Evolutionary conservation across 2,888 invertebrate genomes (phyloP).

Genomic region (Mimas tiliae): DNA sequence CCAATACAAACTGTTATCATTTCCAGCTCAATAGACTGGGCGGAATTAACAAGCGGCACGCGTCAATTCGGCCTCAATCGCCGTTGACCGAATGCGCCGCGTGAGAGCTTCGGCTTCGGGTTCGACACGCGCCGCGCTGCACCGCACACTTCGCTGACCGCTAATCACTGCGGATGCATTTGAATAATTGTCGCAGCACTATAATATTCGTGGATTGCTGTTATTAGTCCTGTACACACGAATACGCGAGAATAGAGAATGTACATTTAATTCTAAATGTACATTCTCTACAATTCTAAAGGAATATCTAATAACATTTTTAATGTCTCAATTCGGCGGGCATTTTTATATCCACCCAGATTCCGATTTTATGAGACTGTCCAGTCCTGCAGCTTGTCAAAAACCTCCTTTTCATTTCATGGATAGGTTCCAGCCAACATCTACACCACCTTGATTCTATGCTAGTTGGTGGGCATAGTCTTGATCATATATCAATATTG

Average conservation of each 20-base stretch:
- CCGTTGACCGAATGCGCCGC: slow-evolving; percentile 36
- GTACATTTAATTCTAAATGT: too few species aligned
- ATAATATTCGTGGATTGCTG: slow-evolving; percentile 10
- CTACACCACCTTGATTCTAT: too few species aligned
- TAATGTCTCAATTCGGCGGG: too few species aligned
- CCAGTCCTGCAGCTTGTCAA: too few species aligned
- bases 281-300: too few species aligned
- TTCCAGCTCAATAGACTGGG: slow-evolving; percentile 41
- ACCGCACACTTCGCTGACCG: slow-evolving; percentile 32
- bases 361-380: too few species aligned
- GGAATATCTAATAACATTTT: too few species aligned
- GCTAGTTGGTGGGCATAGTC: too few species aligned
- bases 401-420: too few species aligned
- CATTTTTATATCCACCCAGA: too few species aligned
- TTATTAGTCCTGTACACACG: background rate
- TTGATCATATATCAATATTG: too few species aligned
- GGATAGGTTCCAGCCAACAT: too few species aligned
- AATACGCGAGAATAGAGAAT: background rate
- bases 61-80: slow-evolving; percentile 40
- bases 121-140: slow-evolving; percentile 29
- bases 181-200: slow-evolving; percentile 8
- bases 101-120: slow-evolving; percentile 40
- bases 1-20: slow-evolving; percentile 35
- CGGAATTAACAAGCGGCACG: slow-evolving; percentile 42
- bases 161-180: slow-evolving; percentile 25